Percentiles rank a stretch among this genome's conserved stretches.
Evolutionary conservation across 2,113 vertebrate genomes (phyloP).

Genomic region (Reinhardtius hippoglossoides): DNA sequence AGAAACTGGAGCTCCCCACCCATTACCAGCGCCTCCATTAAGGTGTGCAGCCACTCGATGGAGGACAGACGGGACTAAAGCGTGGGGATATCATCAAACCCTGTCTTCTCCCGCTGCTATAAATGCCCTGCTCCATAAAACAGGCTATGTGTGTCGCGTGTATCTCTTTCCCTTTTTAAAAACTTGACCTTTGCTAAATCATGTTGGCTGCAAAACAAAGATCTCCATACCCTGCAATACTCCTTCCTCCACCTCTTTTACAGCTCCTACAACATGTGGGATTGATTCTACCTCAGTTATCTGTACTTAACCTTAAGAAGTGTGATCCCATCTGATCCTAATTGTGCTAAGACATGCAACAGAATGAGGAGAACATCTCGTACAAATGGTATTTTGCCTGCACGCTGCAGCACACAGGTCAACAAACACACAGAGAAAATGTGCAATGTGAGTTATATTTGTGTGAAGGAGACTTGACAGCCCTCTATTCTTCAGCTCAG

Average conservation of each 20-base stretch:
- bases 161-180: conserved; percentile 16
- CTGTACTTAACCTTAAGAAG: not conserved
- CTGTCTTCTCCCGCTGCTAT: conserved; percentile 59
- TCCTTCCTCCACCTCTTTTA: conserved; percentile 29
- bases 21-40: conserved; percentile 44
- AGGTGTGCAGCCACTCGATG: conserved; percentile 56
- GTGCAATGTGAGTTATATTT: conserved; percentile 54
- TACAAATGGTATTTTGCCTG: not conserved
- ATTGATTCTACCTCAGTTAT: conserved; percentile 26
- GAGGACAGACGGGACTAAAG: conserved; percentile 40
- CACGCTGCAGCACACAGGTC: not conserved
- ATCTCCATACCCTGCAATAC: conserved; percentile 13
- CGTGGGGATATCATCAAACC: conserved; percentile 47
- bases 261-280: conserved; percentile 5
- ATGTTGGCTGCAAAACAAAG: conserved; percentile 62
- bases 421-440: conserved; percentile 31
- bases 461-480: conserved; percentile 53
- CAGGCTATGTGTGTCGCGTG: conserved; percentile 42
- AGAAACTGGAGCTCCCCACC: conserved; percentile 45
- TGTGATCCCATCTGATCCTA: not conserved
- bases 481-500: conserved; percentile 65
- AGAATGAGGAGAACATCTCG: conserved; percentile 26
- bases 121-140: conserved; percentile 59
- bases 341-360: not conserved
- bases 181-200: conserved; percentile 57